Evolutionary conservation across 2,888 invertebrate genomes (phyloP), one percentile per base, ranked within the genome.

Genomic region (Beris morrisii): DNA sequence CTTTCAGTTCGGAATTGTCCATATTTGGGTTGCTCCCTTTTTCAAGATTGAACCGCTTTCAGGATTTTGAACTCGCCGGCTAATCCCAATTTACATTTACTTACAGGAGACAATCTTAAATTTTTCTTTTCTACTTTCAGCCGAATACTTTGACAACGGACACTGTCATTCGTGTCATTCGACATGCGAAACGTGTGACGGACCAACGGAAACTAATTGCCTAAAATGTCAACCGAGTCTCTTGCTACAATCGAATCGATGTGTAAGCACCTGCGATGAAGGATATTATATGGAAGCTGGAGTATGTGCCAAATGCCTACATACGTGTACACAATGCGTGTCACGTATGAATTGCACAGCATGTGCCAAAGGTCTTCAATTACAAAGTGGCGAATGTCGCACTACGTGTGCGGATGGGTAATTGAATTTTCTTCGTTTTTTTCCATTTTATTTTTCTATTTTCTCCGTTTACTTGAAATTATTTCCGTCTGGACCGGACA

Each of bases 121-220:
- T 22, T 52, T 50, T 59, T 54, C 44, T 52, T 64, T 22, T 22
- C 22, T 15, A 48, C 22, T 53, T 82, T 67, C 81, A 89, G 90
- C 84, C 73, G 90, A 92, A 80, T 92, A 90, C 80, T 87, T 85
- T 73, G 90, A 90, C 74, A 85, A 84, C 56, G 85, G 84, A 50
- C 83, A 84, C 54, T 95, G 95, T 77, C 86, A 86, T 69, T 83
- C 85, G 4, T 95, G 94, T 75, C 89, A 92, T 75, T 84, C 85
- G 3, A 88, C 89, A 0, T 95, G 95, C 74, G 90, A 90, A 70
- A 87, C 89, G n/a, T 95, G 95, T 77, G 88, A 87, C 69, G 93
- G 92, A 0, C 85, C 87, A 4, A 86, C 87, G n/a, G 88, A 88
- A 43, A 83, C 84, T 48, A 86, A 87, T 65, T 93, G 93, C 77